Conservation (phyloP, 2,113 vertebrate genomes). For the Antennarius striatus region DNA sequence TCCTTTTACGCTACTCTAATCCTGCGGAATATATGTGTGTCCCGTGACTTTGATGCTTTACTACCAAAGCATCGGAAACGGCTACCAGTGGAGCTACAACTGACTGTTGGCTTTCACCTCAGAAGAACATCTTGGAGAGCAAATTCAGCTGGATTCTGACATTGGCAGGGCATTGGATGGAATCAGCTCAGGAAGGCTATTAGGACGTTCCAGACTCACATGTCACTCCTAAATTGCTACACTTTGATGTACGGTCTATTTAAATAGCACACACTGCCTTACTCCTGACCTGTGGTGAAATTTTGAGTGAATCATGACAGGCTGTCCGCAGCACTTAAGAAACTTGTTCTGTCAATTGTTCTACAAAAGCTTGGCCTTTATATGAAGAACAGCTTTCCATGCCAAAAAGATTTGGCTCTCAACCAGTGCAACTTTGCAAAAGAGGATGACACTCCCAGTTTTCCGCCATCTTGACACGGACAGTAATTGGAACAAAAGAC, state of each 20-base stretch:
- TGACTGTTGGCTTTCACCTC: constrained; percentile 74
- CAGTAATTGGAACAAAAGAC: constrained; percentile 42
- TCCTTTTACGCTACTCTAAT: constrained; percentile 82
- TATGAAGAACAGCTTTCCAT: constrained; percentile 41
- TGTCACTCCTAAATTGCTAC: constrained; percentile 61
- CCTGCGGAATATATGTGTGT: constrained; percentile 83
- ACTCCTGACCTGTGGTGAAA: constrained; percentile 58
- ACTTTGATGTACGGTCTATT: constrained; percentile 60
- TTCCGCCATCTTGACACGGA: constrained; percentile 47
- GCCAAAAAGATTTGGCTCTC: constrained; percentile 37
- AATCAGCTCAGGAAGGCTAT: constrained; percentile 65
- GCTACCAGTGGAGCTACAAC: constrained; percentile 71
- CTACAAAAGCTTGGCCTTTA: constrained; percentile 29
- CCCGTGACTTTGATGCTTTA: constrained; percentile 84
- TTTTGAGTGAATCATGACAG: constrained; percentile 51
- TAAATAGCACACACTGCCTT: constrained; percentile 43
- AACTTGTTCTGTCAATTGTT: constrained; percentile 40
- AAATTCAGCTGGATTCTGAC: constrained; percentile 76
- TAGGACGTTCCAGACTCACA: constrained; percentile 68
- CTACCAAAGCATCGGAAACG: constrained; percentile 85
- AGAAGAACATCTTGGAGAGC: constrained; percentile 75
- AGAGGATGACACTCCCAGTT: constrained; percentile 33
- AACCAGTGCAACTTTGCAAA: constrained; percentile 15
- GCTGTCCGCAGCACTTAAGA: constrained; percentile 36
- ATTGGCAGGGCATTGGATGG: constrained; percentile 69